Evolutionary conservation across 2,797 vertebrate genomes (phyloP).

Genomic region (Varecia variegata): DNA sequence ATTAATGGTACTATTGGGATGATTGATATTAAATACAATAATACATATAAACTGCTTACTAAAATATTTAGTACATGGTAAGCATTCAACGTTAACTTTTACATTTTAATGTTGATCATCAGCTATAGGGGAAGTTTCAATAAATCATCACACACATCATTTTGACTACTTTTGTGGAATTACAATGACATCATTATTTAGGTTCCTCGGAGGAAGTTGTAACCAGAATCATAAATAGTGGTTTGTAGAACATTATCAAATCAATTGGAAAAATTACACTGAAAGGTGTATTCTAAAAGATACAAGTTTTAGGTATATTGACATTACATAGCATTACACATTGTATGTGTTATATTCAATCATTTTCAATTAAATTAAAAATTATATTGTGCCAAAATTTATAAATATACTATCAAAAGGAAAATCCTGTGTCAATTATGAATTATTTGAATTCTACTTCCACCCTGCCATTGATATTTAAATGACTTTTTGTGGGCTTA

Average conservation of each 20-base stretch:
- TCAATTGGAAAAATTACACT: not conserved
- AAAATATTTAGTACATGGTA: not conserved
- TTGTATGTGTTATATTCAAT: not conserved
- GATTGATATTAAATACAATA: slow-evolving; percentile 19
- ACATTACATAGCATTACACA: not conserved
- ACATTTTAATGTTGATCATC: not conserved
- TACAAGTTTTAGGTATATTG: not conserved
- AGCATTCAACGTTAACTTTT: not conserved
- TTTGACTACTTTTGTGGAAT: not conserved
- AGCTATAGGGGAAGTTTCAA: not conserved
- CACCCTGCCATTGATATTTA: not conserved
- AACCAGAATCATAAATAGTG: not conserved
- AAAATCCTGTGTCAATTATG: not conserved
- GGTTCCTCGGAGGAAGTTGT: not conserved
- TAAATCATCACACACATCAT: not conserved
- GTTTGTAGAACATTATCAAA: not conserved
- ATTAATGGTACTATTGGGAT: not conserved
- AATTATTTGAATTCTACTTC: not conserved
- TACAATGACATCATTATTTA: not conserved
- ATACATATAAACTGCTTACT: not conserved
- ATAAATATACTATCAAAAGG: not conserved
- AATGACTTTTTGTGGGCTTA: not conserved
- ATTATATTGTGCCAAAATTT: not conserved
- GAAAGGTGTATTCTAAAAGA: not conserved
- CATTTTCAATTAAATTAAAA: slow-evolving; percentile 14